A percentile compares a stretch with the other conserved stretches of the same genome.
Conservation (phyloP, 2,797 vertebrate species). For the Alfaro cultratus region DNA sequence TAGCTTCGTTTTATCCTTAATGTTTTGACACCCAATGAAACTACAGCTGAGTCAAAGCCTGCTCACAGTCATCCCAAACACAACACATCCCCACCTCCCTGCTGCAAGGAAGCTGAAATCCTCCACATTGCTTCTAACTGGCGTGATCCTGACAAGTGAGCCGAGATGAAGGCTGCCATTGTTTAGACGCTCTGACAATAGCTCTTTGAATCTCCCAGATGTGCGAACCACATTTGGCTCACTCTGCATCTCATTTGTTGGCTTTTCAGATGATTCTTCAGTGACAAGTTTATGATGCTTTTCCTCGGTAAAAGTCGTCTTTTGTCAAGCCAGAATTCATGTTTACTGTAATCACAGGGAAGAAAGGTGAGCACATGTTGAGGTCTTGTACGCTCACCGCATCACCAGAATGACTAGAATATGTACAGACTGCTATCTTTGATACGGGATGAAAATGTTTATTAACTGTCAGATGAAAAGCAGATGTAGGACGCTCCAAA, state of each 20-base stretch:
- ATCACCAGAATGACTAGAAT: conserved; percentile 31
- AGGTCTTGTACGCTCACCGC: conserved; percentile 9
- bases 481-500: conserved; percentile 46
- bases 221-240: conserved; percentile 41
- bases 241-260: conserved; percentile 46
- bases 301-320: conserved; percentile 16
- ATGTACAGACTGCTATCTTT: conserved; percentile 41
- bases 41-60: conserved; percentile 56
- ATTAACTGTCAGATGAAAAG: conserved; percentile 39
- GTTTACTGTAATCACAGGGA: conserved; percentile 30
- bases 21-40: conserved; percentile 18
- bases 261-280: conserved; percentile 27
- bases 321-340: conserved; percentile 16
- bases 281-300: conserved; percentile 5
- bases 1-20: conserved; percentile 24
- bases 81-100: conserved; percentile 36
- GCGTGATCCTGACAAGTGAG: conserved; percentile 56
- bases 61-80: conserved; percentile 69
- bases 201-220: conserved; percentile 68
- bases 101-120: conserved; percentile 46
- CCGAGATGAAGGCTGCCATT: conserved; percentile 67
- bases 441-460: conserved; percentile 47
- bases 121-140: conserved; percentile 44
- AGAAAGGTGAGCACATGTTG: conserved; percentile 42
- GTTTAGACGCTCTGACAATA: conserved; percentile 65